phyloP scores from a whole-genome alignment of 2,888 invertebrate genomes.

The Pinctada fucata region DNA sequence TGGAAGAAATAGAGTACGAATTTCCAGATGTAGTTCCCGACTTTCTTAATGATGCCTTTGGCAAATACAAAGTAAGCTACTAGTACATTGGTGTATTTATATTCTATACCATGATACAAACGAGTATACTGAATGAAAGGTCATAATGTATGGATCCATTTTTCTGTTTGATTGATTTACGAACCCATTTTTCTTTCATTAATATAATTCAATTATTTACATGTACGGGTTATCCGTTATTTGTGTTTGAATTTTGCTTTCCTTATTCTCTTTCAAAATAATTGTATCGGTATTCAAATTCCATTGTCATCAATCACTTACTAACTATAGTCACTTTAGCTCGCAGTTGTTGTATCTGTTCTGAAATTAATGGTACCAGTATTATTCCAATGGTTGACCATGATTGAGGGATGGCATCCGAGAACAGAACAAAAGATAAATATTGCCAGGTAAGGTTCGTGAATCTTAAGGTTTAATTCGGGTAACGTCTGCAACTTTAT shows the following conservation, averaged over 20 bases:
- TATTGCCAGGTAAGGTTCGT: conserved; percentile 50
- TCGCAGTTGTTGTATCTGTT: conserved; percentile 57
- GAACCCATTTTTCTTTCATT: neutral
- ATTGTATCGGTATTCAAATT: too few species aligned
- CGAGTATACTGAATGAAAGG: too few species aligned
- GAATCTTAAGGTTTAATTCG: too few species aligned
- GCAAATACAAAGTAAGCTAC: conserved; percentile 55
- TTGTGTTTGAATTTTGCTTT: too few species aligned
- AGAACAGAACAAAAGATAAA: conserved; percentile 60
- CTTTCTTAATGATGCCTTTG: conserved; percentile 49
- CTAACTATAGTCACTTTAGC: conserved; percentile 38
- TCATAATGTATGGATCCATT: neutral
- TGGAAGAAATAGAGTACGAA: conserved; percentile 48
- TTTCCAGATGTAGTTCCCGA: conserved; percentile 44
- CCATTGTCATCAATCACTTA: too few species aligned
- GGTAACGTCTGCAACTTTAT: too few species aligned
- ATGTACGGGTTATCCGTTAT: too few species aligned
- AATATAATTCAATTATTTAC: neutral
- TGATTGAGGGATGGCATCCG: conserved; percentile 62
- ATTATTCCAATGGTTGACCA: conserved; percentile 54
- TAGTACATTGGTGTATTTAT: too few species aligned
- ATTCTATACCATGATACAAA: too few species aligned
- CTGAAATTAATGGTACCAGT: conserved; percentile 63
- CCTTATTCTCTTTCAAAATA: too few species aligned
- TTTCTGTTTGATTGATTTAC: neutral